These are phyloP conservation scores for Brachionus plicatilis DNA, from an alignment of 1,140 invertebrate genomes.

Conservation along the genomic window DNA sequence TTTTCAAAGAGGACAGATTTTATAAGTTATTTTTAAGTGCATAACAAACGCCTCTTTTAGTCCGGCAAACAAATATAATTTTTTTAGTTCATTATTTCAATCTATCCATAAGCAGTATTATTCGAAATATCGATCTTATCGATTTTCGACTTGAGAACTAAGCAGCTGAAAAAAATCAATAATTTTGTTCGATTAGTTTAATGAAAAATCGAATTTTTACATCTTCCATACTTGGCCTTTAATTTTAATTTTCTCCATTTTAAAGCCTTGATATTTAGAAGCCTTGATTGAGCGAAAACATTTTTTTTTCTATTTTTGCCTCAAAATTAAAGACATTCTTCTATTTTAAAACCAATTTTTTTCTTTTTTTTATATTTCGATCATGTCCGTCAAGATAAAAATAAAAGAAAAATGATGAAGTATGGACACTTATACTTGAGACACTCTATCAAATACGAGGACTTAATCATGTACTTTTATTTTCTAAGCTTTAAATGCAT, in stretches of 20 bases:
- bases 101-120: not conserved
- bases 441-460: no score
- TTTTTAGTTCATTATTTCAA: not conserved
- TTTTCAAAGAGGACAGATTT: not conserved
- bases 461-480: not conserved
- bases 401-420: no score
- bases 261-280: not conserved
- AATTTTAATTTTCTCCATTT: slow-evolving; percentile 2
- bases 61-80: not conserved
- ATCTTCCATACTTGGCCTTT: slow-evolving; percentile 22
- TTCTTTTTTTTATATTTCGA: not conserved
- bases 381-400: no score
- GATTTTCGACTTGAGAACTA: not conserved
- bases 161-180: slow-evolving; percentile 17
- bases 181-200: not conserved
- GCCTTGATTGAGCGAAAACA: not conserved
- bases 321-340: not conserved
- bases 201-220: not conserved
- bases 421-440: no score
- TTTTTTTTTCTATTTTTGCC: not conserved
- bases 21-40: not conserved
- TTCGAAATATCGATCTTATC: not conserved
- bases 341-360: not conserved
- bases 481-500: not conserved
- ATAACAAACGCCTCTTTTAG: not conserved